Base-by-base conservation (phyloP, 2,888 invertebrate species). In the Elegia similella region DNA sequence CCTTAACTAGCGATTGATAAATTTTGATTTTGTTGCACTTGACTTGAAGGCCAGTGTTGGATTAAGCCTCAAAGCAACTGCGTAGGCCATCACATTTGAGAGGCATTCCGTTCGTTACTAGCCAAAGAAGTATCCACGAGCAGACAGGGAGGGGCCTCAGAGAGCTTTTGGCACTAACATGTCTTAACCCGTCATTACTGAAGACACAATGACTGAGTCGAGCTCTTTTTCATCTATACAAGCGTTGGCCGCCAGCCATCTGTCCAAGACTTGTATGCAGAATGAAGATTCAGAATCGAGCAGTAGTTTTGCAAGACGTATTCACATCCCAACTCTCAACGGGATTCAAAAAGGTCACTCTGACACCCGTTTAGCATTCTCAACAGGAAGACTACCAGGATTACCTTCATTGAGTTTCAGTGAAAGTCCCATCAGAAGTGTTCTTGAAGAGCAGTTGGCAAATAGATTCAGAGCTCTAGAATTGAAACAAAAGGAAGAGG, bases 381-480 rank as follows among this genome's bases (percentile, higher is more conserved):
- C 78, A 1, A 69, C 82, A 1, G 66, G 69, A 17, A 38, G 38
- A 30, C 6, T 48, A 0, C 76, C 71, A 53, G 75, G 76, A 44
- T 60, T 84, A 46, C 85, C 87, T 3, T 73, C 75, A 2, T 72
- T 85, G 38, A 69, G 64, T 32, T 60, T 72, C 6, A 73, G 72
- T 17, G 70, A 75, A 7, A 80, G 76, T 56, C 75, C 82, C 6
- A 84, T 84, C 42, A 73, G 70, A 16, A 73, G 68, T 52, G 72
- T 84, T 12, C 70, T 87, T 2, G 79, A 82, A 2, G 75, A 77
- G 65, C 89, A 88, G 67, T 69, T 89, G 3, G 76, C 80, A 1
- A 89, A 88, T 58, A 89, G 88, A 87, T 72, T 88, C 42, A 84
- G 80, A 68, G 82, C 86, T 1, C 85, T 82, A 69, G 85, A 88